phyloP scores from a whole-genome alignment of 1,140 invertebrate genomes.

The Apocrypta bakeri region DNA sequence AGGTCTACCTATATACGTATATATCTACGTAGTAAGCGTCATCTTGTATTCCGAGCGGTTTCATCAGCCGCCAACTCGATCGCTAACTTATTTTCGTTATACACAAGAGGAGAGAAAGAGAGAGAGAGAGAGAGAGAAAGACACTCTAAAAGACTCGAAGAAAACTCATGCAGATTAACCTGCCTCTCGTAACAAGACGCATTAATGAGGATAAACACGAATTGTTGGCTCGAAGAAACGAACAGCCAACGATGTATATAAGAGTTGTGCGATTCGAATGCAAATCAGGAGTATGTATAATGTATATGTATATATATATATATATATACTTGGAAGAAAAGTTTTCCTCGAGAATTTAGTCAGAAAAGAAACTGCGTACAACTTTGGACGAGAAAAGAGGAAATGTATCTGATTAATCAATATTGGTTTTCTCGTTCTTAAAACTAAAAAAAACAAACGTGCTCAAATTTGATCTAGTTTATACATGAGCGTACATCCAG shows the following conservation, averaged over 20 bases:
- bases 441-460: too few species aligned
- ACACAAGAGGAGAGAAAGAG: neutral
- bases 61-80: constrained; percentile 61
- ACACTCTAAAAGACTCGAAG: too few species aligned
- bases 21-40: neutral
- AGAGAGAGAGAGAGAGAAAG: too few species aligned
- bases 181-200: constrained; percentile 5
- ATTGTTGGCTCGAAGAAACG: neutral
- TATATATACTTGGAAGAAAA: too few species aligned
- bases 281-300: constrained; percentile 23
- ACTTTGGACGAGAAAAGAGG: neutral
- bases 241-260: neutral
- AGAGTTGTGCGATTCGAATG: constrained; percentile 10
- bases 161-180: constrained; percentile 27
- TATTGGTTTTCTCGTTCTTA: neutral
- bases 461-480: too few species aligned
- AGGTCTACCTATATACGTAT: neutral
- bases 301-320: too few species aligned
- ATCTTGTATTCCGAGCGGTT: constrained; percentile 58
- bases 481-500: too few species aligned
- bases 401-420: neutral
- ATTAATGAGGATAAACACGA: constrained; percentile 44
- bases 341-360: neutral
- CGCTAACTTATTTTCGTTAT: constrained; percentile 14
- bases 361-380: neutral